These are phyloP conservation scores for Rhogogaster chlorosoma DNA, from an alignment of 2,888 invertebrate species.

Conservation along the genomic window DNA sequence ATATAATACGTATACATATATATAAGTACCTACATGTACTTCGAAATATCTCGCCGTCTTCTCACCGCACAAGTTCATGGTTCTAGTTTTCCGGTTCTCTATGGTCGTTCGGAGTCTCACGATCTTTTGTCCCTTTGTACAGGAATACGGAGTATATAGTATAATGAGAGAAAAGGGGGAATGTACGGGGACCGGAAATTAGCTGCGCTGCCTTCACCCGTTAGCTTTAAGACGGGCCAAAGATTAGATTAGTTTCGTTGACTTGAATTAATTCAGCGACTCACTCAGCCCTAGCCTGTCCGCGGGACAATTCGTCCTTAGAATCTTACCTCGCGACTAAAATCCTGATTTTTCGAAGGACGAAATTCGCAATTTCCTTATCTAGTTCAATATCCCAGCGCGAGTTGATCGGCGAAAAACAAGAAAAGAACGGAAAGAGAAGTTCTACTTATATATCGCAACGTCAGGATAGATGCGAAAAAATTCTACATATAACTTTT, in stretches of 20 bases:
- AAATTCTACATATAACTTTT: not conserved
- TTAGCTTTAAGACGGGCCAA: slow-evolving; percentile 10
- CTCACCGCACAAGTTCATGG: not conserved
- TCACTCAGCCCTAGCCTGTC: not conserved
- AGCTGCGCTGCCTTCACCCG: slow-evolving; percentile 1
- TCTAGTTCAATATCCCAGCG: not conserved
- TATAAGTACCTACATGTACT: not conserved
- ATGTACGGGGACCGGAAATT: slow-evolving; percentile 27
- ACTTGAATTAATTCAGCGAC: slow-evolving; percentile 17
- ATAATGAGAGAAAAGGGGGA: not conserved
- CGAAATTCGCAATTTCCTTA: too few relatives aligned
- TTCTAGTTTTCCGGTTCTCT: slow-evolving; percentile 7
- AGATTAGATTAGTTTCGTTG: slow-evolving; percentile 46
- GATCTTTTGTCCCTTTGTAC: slow-evolving; percentile 35
- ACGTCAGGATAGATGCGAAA: not conserved
- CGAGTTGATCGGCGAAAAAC: not conserved
- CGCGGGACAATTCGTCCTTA: not conserved
- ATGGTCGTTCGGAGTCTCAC: not conserved
- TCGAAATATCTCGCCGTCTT: not conserved
- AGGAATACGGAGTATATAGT: slow-evolving; percentile 20
- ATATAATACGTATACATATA: not conserved
- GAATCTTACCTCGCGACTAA: not conserved
- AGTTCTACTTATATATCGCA: not conserved
- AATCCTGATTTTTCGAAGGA: too few relatives aligned
- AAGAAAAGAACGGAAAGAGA: not conserved